These are phyloP conservation scores for Calliphora vomitoria DNA, from an alignment of 2,888 invertebrate genomes.

Conservation along the genomic window DNA sequence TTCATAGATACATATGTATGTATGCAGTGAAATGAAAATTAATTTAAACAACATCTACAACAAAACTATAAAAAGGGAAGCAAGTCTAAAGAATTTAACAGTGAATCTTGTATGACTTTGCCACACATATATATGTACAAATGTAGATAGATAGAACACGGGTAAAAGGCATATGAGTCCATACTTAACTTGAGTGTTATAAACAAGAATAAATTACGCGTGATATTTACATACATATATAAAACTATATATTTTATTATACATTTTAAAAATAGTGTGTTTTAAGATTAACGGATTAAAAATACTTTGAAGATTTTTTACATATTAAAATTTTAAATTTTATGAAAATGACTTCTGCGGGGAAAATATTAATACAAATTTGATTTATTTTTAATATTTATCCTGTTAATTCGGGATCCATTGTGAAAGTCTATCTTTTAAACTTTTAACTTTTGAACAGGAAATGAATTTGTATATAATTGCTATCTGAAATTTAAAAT, in stretches of 20 bases:
- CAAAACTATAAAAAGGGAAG: conserved; percentile 41
- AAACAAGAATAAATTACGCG: conserved; percentile 17
- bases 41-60: conserved; percentile 32
- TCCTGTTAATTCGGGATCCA: too few relatives aligned
- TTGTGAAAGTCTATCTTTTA: too few relatives aligned
- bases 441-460: too few relatives aligned
- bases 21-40: conserved; percentile 60
- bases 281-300: conserved; percentile 52
- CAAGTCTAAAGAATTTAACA: conserved; percentile 33
- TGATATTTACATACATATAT: neutral
- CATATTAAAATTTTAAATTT: neutral
- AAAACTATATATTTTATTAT: conserved; percentile 9
- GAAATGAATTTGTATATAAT: too few relatives aligned
- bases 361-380: too few relatives aligned
- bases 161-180: conserved; percentile 43
- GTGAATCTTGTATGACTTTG: neutral
- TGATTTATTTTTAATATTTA: too few relatives aligned
- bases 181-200: conserved; percentile 56
- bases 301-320: conserved; percentile 3
- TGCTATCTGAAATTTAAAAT: too few relatives aligned
- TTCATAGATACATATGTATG: neutral
- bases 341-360: neutral
- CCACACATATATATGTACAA: neutral
- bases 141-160: neutral
- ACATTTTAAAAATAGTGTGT: conserved; percentile 3